Evolutionary conservation across 2,113 vertebrate species (phyloP), one percentile per base, ranked within the genome.

Genomic region (Colistium nudipinnis): DNA sequence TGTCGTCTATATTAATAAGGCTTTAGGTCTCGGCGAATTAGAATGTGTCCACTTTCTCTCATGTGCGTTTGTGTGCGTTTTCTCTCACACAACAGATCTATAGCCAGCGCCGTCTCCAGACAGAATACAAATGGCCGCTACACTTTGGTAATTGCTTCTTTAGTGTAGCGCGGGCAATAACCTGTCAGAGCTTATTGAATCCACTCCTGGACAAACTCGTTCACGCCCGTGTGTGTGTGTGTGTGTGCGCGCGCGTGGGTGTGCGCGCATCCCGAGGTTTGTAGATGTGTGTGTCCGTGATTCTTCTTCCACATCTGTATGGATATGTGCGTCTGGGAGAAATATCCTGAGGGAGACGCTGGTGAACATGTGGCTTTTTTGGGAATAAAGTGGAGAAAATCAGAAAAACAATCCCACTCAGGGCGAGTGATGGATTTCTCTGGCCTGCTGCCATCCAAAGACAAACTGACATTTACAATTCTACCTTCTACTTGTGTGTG

Each of bases 121-220:
- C 62, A 49, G 71, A 14, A 61, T 52, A 62, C 78, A 87, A 80
- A 76, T 70, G 59, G 54, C 62, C 75, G 78, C 79, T 65, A 59
- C 66, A 60, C 72, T 75, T 80, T 52, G 65, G 70, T 80, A 77
- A 84, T 84, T 80, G 78, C 75, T 69, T 74, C 75, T 76, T 74
- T 67, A 62, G 78, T 66, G 55, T 55, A 16, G 57, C 55, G 64
- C 36, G 75, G 73, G 62, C 65, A n/a, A 74, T 76, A 64, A 77
- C 66, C 74, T 78, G 80, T 83, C 74, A 75, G 74, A 78, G 45
- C 59, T 73, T 62, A 78, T 66, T 78, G 70, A 86, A 76, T 81
- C 75, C 63, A 20, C 62, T 75, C 70, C 74, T 41, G n/a, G n/a
- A n/a, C n/a, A n/a, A n/a, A n/a, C n/a, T 60, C 16, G 13, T 39